These are phyloP conservation scores for Ormyrus rosae DNA, from an alignment of 2,888 invertebrate genomes.

Conservation along the genomic window DNA sequence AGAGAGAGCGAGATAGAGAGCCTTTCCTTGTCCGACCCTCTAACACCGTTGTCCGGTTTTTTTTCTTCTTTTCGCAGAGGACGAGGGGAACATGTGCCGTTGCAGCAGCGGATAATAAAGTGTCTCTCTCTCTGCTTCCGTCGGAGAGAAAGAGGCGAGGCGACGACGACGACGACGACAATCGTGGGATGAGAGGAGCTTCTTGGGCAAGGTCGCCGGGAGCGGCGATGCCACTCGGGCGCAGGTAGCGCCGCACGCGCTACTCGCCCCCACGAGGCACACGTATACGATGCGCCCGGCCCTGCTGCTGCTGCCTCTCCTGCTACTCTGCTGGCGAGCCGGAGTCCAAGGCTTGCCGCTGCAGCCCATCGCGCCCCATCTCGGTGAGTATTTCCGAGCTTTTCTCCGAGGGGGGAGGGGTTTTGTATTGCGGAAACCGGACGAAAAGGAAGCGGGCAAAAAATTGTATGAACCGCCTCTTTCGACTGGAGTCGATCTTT, in stretches of 20 bases:
- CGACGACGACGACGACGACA: too few relatives aligned
- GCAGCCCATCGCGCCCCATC: slow-evolving; percentile 67
- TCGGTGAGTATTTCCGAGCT: slow-evolving; percentile 63
- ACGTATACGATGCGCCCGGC: slow-evolving; percentile 63
- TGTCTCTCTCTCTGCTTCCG: neutral
- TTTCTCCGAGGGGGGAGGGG: neutral
- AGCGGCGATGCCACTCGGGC: slow-evolving; percentile 41
- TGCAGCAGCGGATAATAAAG: slow-evolving; percentile 22
- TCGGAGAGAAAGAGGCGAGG: slow-evolving; percentile 1
- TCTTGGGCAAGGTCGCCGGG: slow-evolving; percentile 4
- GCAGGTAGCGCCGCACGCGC: slow-evolving; percentile 52
- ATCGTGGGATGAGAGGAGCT: slow-evolving; percentile 31
- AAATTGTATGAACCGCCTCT: too few relatives aligned
- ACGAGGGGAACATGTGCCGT: slow-evolving; percentile 28
- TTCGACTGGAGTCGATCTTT: too few relatives aligned
- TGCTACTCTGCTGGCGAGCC: slow-evolving; percentile 60
- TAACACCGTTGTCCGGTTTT: neutral
- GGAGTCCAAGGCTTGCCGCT: slow-evolving; percentile 68
- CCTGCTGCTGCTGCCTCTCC: slow-evolving; percentile 59
- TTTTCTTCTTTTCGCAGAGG: slow-evolving; percentile 6
- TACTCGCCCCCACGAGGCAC: slow-evolving; percentile 26
- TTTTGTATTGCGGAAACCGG: too few relatives aligned
- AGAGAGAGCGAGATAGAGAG: neutral
- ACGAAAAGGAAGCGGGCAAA: too few relatives aligned
- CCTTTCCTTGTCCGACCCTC: slow-evolving; percentile 19